Evolutionary conservation across 1,140 invertebrate species (phyloP).

Genomic region (Bemisia tabaci): DNA sequence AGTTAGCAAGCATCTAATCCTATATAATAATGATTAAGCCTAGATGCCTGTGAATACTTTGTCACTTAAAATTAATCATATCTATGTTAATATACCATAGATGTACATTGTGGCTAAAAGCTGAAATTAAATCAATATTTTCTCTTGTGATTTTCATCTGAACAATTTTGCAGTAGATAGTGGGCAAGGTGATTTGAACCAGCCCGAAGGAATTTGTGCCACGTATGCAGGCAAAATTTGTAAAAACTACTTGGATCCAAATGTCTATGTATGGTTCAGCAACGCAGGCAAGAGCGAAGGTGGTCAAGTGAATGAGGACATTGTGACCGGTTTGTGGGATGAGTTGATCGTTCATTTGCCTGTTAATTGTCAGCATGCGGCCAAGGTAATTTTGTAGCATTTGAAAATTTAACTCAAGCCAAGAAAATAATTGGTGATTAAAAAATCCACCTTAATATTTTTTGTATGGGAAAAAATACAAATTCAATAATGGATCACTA

Average conservation of each 20-base stretch:
- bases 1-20: too few species aligned
- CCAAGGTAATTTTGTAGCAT: slow-evolving; percentile 55
- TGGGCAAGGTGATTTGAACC: neutral
- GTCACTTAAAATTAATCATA: too few species aligned
- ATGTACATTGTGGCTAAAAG: too few species aligned
- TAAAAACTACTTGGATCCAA: slow-evolving; percentile 55
- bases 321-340: slow-evolving; percentile 64
- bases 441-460: neutral
- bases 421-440: neutral
- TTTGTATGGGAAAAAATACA: neutral
- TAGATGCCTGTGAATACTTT: too few species aligned
- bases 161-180: too few species aligned
- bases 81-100: too few species aligned
- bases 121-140: too few species aligned
- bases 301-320: slow-evolving; percentile 70
- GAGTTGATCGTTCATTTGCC: slow-evolving; percentile 64
- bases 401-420: neutral
- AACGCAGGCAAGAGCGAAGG: slow-evolving; percentile 46
- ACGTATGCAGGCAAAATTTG: slow-evolving; percentile 81
- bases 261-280: slow-evolving; percentile 70
- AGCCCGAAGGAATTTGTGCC: slow-evolving; percentile 53
- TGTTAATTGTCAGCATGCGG: slow-evolving; percentile 69
- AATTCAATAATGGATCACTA: too few species aligned
- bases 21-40: too few species aligned
- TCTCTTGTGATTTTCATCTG: too few species aligned